phyloP scores from a whole-genome alignment of 2,888 invertebrate genomes.

The Lochmaea capreae region DNA sequence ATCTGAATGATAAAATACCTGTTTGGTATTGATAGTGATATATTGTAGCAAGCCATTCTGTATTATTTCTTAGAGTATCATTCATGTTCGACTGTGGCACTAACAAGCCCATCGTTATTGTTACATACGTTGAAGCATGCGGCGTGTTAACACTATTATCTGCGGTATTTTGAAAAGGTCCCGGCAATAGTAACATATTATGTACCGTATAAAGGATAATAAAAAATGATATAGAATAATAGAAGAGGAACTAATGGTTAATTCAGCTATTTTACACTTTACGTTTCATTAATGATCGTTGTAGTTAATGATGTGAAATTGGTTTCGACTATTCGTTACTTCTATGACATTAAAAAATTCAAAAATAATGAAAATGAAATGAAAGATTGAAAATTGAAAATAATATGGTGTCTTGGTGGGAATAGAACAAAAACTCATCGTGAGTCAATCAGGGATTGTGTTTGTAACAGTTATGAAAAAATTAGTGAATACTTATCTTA shows the following conservation, averaged over 20 bases:
- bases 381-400: too few species aligned
- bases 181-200: conserved; percentile 3
- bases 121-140: conserved; percentile 17
- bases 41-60: background rate
- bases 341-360: too few species aligned
- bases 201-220: conserved; percentile 6
- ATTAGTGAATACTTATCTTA: too few species aligned
- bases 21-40: conserved; percentile 7
- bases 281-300: conserved; percentile 10
- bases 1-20: background rate
- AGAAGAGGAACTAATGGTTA: conserved; percentile 30
- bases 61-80: background rate
- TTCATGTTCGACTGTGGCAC: conserved; percentile 7
- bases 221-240: conserved; percentile 7
- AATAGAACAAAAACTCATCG: too few species aligned
- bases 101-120: conserved; percentile 18
- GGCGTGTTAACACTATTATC: conserved; percentile 15
- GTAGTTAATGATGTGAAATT: background rate
- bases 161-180: conserved; percentile 21
- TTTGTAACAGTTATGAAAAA: too few species aligned
- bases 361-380: too few species aligned
- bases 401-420: too few species aligned
- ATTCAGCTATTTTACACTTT: conserved; percentile 25
- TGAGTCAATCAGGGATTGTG: too few species aligned
- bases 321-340: background rate